Base-by-base conservation (phyloP, 2,888 invertebrate species). In the Polyommatus iphigenia region DNA sequence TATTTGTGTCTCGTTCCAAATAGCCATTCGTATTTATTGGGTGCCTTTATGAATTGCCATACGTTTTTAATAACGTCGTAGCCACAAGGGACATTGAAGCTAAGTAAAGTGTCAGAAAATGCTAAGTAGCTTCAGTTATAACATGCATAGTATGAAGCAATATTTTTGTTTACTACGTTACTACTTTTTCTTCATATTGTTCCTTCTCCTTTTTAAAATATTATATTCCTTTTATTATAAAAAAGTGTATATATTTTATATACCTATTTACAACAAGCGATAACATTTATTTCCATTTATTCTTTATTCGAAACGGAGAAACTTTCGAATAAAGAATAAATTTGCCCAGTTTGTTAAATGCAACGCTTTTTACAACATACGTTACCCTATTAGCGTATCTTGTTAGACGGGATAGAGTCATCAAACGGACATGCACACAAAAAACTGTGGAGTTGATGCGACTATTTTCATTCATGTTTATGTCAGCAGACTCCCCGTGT, bases 391-490 rank as follows among this genome's bases (percentile, higher is more conserved):
- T 75, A 54, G 72, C 73, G 59, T 77, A 72, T 15, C 72, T 78
- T 78, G 81, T 80, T 78, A 78, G 71, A 78, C 76, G 79, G 78
- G 79, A 80, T 80, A 80, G 79, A 81, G 80, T 77, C 80, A 82
- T 79, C 81, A 82, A 82, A 81, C 78, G 78, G 79, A 78, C 18
- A 77, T 76, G 79, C 24, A 76, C 76, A 72, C 78, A 83, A 87
- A 87, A 86, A 87, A 86, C 82, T 81, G 81, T 73, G 46, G 78
- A 76, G 79, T 83, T 81, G 81, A 79, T 82, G 81, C 81, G 81
- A 85, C 89, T 90, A 89, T 91, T 90, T 88, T 84, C 88, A 91
- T 90, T 90, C 88, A 89, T 87, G 89, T 90, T 89, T 89, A 90
- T 86, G 85, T 84, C 82, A 81, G 81, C 81, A 83, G 87, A 87